A percentile compares a stretch with the other conserved stretches of the same genome.
Evolutionary conservation across 35 echinoderm and acorn worm species (phyloP).

Genomic region (Diadema setosum): DNA sequence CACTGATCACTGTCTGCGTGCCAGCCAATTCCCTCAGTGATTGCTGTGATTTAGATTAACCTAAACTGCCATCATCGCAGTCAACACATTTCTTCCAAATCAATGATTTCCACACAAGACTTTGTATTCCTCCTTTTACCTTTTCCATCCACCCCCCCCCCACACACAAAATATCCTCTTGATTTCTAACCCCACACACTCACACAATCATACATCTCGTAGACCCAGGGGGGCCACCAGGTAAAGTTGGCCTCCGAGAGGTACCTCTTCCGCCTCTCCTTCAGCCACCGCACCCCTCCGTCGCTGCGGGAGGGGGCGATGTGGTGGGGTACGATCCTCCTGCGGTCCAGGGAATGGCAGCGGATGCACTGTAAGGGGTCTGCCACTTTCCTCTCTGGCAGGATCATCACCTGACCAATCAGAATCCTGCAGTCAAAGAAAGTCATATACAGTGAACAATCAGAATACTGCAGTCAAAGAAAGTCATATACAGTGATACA

Average conservation of each 20-base stretch:
- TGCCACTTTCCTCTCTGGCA: slow-evolving; percentile 51
- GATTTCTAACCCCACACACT: slow-evolving; percentile 66
- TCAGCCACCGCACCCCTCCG: slow-evolving; percentile 32
- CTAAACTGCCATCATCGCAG: no score
- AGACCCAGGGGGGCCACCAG: slow-evolving; percentile 81
- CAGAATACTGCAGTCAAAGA: no score
- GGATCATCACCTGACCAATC: slow-evolving; percentile 76
- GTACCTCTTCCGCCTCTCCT: slow-evolving; percentile 55
- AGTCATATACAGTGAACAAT: background rate
- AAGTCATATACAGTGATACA: no score
- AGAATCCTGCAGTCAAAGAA: slow-evolving; percentile 49
- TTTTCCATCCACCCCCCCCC: background rate
- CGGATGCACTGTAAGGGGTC: slow-evolving; percentile 49
- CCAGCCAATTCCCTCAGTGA: no score
- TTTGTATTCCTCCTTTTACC: background rate
- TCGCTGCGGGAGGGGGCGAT: background rate
- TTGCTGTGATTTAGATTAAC: no score
- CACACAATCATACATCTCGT: slow-evolving; percentile 97
- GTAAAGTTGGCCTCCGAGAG: slow-evolving; percentile 61
- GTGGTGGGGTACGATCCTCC: background rate
- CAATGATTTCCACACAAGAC: background rate
- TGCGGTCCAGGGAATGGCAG: slow-evolving; percentile 29
- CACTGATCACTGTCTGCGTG: no score
- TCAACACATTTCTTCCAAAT: no score
- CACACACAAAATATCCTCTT: background rate